These are phyloP conservation scores for Sycophaga agraensis DNA, from an alignment of 1,140 invertebrate genomes.

Conservation along the genomic window DNA sequence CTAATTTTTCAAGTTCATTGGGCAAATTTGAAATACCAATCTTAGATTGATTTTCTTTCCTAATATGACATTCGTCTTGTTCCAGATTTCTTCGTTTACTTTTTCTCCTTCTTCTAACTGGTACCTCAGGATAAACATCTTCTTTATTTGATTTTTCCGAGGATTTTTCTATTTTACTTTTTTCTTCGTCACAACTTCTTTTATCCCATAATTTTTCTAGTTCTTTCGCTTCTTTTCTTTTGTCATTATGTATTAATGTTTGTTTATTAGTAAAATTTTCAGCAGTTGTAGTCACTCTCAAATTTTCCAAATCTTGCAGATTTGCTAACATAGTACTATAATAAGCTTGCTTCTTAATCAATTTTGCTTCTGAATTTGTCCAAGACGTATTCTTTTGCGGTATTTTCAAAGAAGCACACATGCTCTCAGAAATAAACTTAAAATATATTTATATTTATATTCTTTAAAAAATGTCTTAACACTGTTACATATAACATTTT, in stretches of 20 bases:
- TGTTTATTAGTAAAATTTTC: neutral
- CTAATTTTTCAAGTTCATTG: constrained; percentile 41
- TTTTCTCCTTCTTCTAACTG: constrained; percentile 3
- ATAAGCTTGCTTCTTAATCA: neutral
- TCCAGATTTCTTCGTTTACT: constrained; percentile 21
- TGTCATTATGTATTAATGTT: neutral
- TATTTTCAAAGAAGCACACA: neutral
- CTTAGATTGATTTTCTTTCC: constrained; percentile 13
- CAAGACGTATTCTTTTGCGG: neutral
- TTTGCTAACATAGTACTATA: constrained; percentile 41
- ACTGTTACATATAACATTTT: neutral
- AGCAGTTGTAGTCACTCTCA: constrained; percentile 35
- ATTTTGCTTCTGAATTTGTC: neutral
- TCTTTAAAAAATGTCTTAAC: neutral
- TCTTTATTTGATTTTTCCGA: too few relatives aligned
- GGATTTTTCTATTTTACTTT: constrained; percentile 9
- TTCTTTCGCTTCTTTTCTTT: neutral
- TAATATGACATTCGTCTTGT: neutral
- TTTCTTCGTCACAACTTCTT: too few relatives aligned
- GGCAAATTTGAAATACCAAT: constrained; percentile 34
- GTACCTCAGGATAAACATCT: constrained; percentile 7
- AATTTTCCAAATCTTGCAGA: constrained; percentile 40
- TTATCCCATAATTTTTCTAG: constrained; percentile 1
- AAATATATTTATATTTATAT: neutral
- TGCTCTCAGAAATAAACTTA: neutral